phyloP scores from a whole-genome alignment of 2,113 vertebrate genomes.

The Entomyzon cyanotis region DNA sequence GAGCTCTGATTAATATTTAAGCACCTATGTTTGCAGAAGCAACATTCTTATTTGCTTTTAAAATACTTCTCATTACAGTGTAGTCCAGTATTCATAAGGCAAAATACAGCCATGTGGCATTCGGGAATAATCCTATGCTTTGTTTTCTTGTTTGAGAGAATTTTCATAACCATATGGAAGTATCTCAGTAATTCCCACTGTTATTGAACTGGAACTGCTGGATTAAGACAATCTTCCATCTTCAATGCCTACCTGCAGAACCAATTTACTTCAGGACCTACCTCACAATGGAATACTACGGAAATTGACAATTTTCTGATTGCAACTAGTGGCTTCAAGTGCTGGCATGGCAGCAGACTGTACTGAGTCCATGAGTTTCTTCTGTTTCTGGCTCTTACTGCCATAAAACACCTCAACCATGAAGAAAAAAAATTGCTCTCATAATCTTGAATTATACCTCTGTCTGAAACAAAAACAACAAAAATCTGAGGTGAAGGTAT shows the following conservation, averaged over 20 bases:
- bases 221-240: constrained; percentile 9
- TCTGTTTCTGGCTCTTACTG: not conserved
- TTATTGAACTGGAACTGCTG: constrained; percentile 13
- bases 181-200: not conserved
- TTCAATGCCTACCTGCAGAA: not conserved
- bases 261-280: constrained; percentile 3
- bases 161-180: not conserved
- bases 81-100: not conserved
- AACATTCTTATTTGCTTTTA: constrained; percentile 42
- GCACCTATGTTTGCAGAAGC: constrained; percentile 7
- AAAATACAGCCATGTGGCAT: not conserved
- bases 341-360: not conserved
- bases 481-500: not conserved
- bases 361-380: rapidly evolving
- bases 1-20: constrained; percentile 58
- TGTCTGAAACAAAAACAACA: not conserved
- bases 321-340: not conserved
- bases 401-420: not conserved
- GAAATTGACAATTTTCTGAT: not conserved
- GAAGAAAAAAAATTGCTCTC: not conserved
- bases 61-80: not conserved
- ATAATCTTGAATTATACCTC: not conserved
- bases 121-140: not conserved
- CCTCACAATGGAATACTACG: not conserved
- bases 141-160: not conserved